Base-by-base conservation (phyloP, 2,113 vertebrate species). In the Plectropomus leopardus region DNA sequence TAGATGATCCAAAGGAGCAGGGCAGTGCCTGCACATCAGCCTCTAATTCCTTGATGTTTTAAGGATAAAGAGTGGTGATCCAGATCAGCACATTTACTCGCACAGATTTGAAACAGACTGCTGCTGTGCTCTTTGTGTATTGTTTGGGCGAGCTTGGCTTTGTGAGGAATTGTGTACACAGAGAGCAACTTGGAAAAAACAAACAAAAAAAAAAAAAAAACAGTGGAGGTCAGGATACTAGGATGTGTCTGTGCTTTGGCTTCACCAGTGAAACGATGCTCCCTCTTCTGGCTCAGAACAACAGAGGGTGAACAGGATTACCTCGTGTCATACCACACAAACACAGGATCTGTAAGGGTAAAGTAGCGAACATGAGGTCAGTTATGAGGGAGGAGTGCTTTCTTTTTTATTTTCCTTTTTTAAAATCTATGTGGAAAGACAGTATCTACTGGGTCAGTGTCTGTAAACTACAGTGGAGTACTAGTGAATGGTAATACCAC, bases 201-300 rank as follows among this genome's bases (percentile, higher is more conserved):
- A n/a, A n/a, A n/a, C n/a, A n/a, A n/a, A n/a, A n/a, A n/a, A n/a
- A n/a, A n/a, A n/a, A n/a, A n/a, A n/a, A 16, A 70, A 16, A 40
- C 11, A 58, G 48, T 0, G 3, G 23, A 34, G 57, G 67, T 65
- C 67, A 73, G 70, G 47, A 72, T 70, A 54, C 57, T 10, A n/a
- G 58, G 71, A 73, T 80, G 48, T 55, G 58, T 40, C 48, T 59
- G 48, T 75, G 47, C 58, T 42, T 47, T 19, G 30, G n/a, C 58
- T 78, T 45, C 40, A 44, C 34, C 10, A 19, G 34, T 74, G 54
- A 67, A 72, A 81, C 70, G 65, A 72, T 50, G 47, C 74, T 78
- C 74, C 84, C 81, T 75, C 80, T 84, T 47, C 84, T 76, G 77
- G 73, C 65, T 50, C 73, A 28, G 34, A 57, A 63, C 65, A 36